Conservation (phyloP, 1,140 invertebrate species). For the Pararge aegeria region DNA sequence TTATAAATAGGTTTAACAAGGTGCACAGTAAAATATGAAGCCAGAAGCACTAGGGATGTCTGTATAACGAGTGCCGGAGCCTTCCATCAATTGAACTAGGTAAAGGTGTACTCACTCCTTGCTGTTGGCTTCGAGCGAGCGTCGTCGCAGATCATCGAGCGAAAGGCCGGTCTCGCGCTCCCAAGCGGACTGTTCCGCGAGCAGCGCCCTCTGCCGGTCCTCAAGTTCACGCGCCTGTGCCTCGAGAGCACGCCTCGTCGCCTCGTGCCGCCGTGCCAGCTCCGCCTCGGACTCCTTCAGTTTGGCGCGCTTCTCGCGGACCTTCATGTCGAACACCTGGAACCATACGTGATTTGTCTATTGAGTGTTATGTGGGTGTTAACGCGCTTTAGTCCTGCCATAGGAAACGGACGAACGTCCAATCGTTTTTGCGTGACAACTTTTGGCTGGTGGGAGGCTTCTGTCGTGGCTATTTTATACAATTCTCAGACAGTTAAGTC, state of each 20-base stretch:
- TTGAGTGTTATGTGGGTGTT: conserved; percentile 3
- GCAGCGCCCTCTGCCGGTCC: conserved; percentile 92
- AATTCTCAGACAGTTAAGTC: too few relatives aligned
- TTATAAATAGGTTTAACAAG: too few relatives aligned
- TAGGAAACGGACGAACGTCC: background rate
- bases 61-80: too few relatives aligned
- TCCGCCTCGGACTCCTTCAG: conserved; percentile 95
- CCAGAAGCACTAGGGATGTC: too few relatives aligned
- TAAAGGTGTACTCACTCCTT: conserved; percentile 86
- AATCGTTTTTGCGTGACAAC: too few relatives aligned
- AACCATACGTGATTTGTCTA: background rate
- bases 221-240: conserved; percentile 94
- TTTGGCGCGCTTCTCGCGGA: conserved; percentile 95
- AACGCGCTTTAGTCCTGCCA: background rate
- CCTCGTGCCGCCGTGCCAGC: conserved; percentile 83
- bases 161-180: conserved; percentile 94
- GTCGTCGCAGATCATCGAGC: conserved; percentile 90
- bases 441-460: too few relatives aligned
- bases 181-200: conserved; percentile 93
- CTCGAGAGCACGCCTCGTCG: conserved; percentile 85
- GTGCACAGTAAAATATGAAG: too few relatives aligned
- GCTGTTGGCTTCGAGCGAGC: conserved; percentile 91
- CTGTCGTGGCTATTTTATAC: too few relatives aligned
- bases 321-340: conserved; percentile 88
- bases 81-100: too few relatives aligned